Percentiles rank a stretch among this genome's conserved stretches.
These are phyloP conservation scores for Drosophila siamana DNA, from an alignment of 2,888 invertebrate genomes.

Conservation along the genomic window DNA sequence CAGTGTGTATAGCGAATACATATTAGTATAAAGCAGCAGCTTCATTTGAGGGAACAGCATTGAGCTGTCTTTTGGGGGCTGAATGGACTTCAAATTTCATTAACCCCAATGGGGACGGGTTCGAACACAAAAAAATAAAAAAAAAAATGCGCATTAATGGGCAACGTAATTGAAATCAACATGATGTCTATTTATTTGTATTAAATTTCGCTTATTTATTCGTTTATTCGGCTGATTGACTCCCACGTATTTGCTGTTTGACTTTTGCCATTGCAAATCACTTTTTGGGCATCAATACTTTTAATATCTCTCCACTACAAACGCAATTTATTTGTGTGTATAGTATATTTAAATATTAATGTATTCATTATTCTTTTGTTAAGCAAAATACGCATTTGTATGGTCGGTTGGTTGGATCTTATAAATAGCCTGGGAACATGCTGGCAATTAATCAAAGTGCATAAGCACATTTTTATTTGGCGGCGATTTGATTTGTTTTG, in stretches of 20 bases:
- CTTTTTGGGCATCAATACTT: constrained; percentile 63
- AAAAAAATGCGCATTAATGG: constrained; percentile 55
- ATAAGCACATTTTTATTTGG: constrained; percentile 36
- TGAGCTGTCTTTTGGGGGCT: constrained; percentile 51
- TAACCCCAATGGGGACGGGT: constrained; percentile 65
- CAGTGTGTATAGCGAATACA: background rate
- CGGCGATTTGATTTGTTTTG: constrained; percentile 34
- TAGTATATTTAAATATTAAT: constrained; percentile 25
- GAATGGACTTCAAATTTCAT: constrained; percentile 64
- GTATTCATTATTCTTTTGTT: constrained; percentile 74
- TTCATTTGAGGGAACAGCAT: constrained; percentile 29
- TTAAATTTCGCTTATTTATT: constrained; percentile 57
- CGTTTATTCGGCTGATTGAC: constrained; percentile 62
- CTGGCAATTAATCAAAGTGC: constrained; percentile 76
- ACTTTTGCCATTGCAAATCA: constrained; percentile 68
- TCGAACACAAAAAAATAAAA: constrained; percentile 6
- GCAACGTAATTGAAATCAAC: constrained; percentile 74
- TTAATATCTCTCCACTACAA: constrained; percentile 2
- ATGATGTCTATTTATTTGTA: constrained; percentile 74
- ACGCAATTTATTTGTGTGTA: too few species aligned
- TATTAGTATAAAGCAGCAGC: background rate
- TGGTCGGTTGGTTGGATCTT: constrained; percentile 32
- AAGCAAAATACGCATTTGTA: constrained; percentile 28
- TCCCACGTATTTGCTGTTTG: constrained; percentile 69
- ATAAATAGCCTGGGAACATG: constrained; percentile 71